Evolutionary conservation across 2,888 invertebrate genomes (phyloP).

Genomic region (Drosophila formosana): DNA sequence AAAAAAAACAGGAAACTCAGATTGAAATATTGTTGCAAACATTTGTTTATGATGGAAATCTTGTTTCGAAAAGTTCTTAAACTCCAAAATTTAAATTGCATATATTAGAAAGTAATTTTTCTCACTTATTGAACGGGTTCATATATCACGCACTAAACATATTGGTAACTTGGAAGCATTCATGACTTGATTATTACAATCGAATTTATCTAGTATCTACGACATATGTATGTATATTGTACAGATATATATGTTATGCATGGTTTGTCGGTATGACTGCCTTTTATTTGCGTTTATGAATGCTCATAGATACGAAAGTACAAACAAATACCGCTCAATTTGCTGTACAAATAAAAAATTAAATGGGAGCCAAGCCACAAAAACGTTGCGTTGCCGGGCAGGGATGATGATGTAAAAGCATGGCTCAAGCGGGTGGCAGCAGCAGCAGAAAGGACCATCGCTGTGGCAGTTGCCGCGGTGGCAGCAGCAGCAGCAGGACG

Average conservation of each 20-base stretch:
- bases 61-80: too few relatives aligned
- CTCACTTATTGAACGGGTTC: too few relatives aligned
- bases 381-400: slow-evolving; percentile 26
- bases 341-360: slow-evolving; percentile 72
- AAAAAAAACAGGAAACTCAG: too few relatives aligned
- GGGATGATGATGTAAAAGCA: slow-evolving; percentile 37
- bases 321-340: slow-evolving; percentile 77
- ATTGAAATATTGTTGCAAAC: too few relatives aligned
- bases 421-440: slow-evolving; percentile 7
- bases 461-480: slow-evolving; percentile 1
- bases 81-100: too few relatives aligned
- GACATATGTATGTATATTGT: not conserved
- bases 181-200: too few relatives aligned
- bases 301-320: slow-evolving; percentile 48
- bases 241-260: not conserved
- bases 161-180: too few relatives aligned
- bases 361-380: slow-evolving; percentile 54
- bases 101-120: too few relatives aligned
- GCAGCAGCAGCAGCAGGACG: not conserved
- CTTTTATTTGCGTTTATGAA: slow-evolving; percentile 16
- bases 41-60: too few relatives aligned
- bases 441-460: not conserved
- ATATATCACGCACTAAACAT: too few relatives aligned
- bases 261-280: slow-evolving; percentile 2
- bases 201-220: not conserved